Evolutionary conservation across 2,888 invertebrate species (phyloP).

Genomic region (Aromia moschata): DNA sequence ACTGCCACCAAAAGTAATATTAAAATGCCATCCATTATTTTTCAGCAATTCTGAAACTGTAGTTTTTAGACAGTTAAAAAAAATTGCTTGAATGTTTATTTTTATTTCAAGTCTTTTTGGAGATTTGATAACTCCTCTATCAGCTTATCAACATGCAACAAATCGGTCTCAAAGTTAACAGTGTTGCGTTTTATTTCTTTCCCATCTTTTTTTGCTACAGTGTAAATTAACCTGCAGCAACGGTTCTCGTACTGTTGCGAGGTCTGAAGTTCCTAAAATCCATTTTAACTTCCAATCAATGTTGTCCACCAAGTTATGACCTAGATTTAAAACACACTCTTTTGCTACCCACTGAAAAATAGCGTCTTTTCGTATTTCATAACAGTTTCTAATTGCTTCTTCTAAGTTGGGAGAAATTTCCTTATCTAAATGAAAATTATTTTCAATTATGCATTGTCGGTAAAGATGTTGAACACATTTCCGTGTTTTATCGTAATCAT

Average conservation of each 20-base stretch:
- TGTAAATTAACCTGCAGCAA: constrained; percentile 64
- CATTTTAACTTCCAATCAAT: constrained; percentile 68
- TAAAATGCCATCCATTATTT: too few species aligned
- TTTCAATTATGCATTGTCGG: constrained; percentile 46
- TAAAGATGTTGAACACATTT: constrained; percentile 54
- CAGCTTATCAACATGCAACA: constrained; percentile 53
- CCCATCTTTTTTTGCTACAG: constrained; percentile 31
- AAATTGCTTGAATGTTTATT: too few species aligned
- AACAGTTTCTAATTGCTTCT: constrained; percentile 50
- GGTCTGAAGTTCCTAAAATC: constrained; percentile 65
- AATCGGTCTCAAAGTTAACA: constrained; percentile 59
- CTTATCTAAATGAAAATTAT: constrained; percentile 43
- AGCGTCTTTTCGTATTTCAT: constrained; percentile 54
- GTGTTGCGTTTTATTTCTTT: constrained; percentile 35
- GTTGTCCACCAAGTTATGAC: constrained; percentile 59
- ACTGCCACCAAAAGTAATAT: too few species aligned
- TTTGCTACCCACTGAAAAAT: constrained; percentile 53
- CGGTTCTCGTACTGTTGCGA: constrained; percentile 63
- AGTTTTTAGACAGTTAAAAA: too few species aligned
- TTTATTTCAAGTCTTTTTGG: constrained; percentile 36
- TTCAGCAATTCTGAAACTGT: too few species aligned
- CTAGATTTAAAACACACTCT: constrained; percentile 54
- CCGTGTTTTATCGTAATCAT: constrained; percentile 52
- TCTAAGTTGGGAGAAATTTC: constrained; percentile 41
- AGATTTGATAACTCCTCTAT: constrained; percentile 49